Evolutionary conservation across 2,113 vertebrate genomes (phyloP).

Genomic region (Toxotes jaculatrix): DNA sequence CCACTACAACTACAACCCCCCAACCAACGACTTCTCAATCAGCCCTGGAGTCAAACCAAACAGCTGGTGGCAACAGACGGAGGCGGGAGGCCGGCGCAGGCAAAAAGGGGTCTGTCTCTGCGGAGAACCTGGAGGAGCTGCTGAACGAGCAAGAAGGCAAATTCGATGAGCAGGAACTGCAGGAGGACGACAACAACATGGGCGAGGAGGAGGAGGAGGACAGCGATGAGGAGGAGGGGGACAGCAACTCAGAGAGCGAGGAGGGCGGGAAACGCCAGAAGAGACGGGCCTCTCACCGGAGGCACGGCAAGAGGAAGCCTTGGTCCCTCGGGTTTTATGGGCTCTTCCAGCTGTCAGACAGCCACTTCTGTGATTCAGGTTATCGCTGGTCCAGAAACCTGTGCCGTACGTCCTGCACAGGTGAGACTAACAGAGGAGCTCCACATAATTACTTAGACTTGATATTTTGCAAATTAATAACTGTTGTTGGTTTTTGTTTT

Average conservation of each 20-base stretch:
- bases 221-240: not conserved
- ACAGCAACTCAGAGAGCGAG: too few species aligned
- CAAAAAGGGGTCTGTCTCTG: not conserved
- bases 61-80: not conserved
- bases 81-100: rapidly evolving
- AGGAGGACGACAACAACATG: not conserved
- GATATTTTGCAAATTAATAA: not conserved
- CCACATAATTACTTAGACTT: not conserved
- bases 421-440: slow-evolving; percentile 24
- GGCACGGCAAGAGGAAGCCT: rapidly evolving
- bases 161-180: not conserved
- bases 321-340: slow-evolving; percentile 30
- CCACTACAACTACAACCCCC: rapidly evolving
- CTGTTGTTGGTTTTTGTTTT: too few species aligned
- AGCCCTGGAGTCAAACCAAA: too few species aligned
- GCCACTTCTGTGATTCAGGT: slow-evolving; percentile 40
- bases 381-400: slow-evolving; percentile 38
- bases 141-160: not conserved
- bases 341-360: slow-evolving; percentile 69
- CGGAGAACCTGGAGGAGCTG: not conserved
- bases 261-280: not conserved
- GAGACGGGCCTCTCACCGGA: rapidly evolving
- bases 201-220: not conserved
- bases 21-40: rapidly evolving
- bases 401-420: slow-evolving; percentile 44